These are phyloP conservation scores for Tetranychus truncatus DNA, from an alignment of 2,888 invertebrate genomes.

Conservation along the genomic window DNA sequence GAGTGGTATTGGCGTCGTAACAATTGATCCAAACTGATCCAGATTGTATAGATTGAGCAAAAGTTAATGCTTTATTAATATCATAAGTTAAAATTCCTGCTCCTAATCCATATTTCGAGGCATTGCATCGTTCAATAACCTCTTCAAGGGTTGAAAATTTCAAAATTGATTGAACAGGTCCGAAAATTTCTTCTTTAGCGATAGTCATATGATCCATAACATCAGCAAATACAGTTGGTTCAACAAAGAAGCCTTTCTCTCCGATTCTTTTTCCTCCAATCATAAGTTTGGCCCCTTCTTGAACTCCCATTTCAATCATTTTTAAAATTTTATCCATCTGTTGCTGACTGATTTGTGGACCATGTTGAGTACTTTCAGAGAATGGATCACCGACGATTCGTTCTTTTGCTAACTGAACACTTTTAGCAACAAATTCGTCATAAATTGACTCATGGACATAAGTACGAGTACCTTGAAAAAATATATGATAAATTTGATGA, in stretches of 20 bases:
- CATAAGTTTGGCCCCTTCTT: slow-evolving; percentile 33
- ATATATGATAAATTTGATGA: no score
- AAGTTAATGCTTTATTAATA: slow-evolving; percentile 32
- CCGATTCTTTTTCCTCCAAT: slow-evolving; percentile 36
- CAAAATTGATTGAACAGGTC: slow-evolving; percentile 35
- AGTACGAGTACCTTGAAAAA: slow-evolving; percentile 44
- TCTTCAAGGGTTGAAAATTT: slow-evolving; percentile 41
- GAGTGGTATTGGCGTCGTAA: not conserved
- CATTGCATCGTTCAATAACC: slow-evolving; percentile 61
- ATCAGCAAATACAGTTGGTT: slow-evolving; percentile 33
- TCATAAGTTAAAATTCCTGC: slow-evolving; percentile 63
- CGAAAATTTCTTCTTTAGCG: slow-evolving; percentile 34
- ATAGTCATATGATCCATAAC: slow-evolving; percentile 34
- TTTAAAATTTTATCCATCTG: slow-evolving; percentile 33
- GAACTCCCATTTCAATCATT: slow-evolving; percentile 32
- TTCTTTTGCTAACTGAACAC: slow-evolving; percentile 47
- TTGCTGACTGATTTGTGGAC: slow-evolving; percentile 46
- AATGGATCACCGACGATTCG: slow-evolving; percentile 67
- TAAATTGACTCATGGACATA: slow-evolving; percentile 73
- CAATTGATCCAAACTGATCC: slow-evolving; percentile 5
- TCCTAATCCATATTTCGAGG: slow-evolving; percentile 58
- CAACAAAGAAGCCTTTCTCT: slow-evolving; percentile 32
- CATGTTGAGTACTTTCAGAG: slow-evolving; percentile 47
- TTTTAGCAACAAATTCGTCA: slow-evolving; percentile 58
- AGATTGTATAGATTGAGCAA: not conserved